Conservation (phyloP, 2,888 invertebrate genomes). For the Ptilodon capucinus region DNA sequence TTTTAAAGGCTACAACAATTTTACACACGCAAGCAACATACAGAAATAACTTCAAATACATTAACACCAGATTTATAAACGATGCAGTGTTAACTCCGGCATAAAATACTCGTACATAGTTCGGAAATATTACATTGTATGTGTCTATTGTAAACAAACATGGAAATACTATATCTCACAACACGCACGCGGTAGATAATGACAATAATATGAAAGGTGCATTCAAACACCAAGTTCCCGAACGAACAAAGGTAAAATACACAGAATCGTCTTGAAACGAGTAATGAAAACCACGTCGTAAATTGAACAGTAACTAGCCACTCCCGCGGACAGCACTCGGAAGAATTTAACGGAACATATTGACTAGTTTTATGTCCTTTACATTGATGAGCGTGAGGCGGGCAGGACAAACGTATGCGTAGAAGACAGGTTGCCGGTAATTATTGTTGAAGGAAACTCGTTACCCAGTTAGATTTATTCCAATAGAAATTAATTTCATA, state of each 20-base stretch:
- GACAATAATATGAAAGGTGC: constrained; percentile 41
- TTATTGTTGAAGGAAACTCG: constrained; percentile 26
- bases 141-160: constrained; percentile 31
- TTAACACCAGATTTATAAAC: not conserved
- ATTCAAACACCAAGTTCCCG: constrained; percentile 31
- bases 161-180: constrained; percentile 8
- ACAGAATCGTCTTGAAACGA: constrained; percentile 29
- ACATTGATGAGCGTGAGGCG: constrained; percentile 66
- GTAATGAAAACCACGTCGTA: constrained; percentile 60
- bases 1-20: not conserved
- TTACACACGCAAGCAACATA: not conserved
- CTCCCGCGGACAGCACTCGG: constrained; percentile 43
- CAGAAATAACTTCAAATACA: not conserved
- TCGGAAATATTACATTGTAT: constrained; percentile 21
- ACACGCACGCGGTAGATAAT: constrained; percentile 28
- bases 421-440: constrained; percentile 10
- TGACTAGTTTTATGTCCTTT: constrained; percentile 66
- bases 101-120: constrained; percentile 7
- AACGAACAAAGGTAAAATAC: constrained; percentile 43
- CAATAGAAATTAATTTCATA: constrained; percentile 7
- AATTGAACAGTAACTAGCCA: constrained; percentile 58
- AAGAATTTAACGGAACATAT: constrained; percentile 60
- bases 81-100: not conserved
- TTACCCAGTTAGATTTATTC: constrained; percentile 18
- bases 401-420: constrained; percentile 29